These are phyloP conservation scores for Delia radicum DNA, from an alignment of 1,140 invertebrate genomes.

Conservation along the genomic window DNA sequence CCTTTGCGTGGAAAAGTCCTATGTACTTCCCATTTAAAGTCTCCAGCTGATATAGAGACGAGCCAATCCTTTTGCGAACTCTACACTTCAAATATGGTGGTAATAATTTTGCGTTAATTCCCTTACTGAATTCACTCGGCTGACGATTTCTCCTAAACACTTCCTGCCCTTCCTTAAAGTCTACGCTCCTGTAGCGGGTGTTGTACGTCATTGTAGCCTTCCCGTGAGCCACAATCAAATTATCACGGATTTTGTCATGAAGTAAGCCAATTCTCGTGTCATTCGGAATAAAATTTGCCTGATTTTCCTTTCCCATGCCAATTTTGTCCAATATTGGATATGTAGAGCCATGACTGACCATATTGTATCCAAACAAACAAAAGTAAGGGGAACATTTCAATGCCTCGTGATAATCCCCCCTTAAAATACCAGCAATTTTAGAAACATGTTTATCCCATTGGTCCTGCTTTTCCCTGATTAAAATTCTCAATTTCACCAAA, in stretches of 20 bases:
- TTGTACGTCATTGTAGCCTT: slow-evolving; percentile 22
- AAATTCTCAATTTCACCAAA: background rate
- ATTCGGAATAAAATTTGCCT: background rate
- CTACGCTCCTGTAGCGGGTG: background rate
- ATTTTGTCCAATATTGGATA: background rate
- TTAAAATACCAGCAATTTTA: slow-evolving; percentile 9
- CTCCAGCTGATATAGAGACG: slow-evolving; percentile 7
- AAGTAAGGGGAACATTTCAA: slow-evolving; percentile 14
- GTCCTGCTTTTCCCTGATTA: background rate
- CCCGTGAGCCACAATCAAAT: background rate
- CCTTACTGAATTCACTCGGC: slow-evolving; percentile 20
- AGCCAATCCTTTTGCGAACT: slow-evolving; percentile 5
- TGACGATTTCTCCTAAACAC: slow-evolving; percentile 8
- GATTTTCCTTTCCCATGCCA: no score
- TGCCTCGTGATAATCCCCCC: background rate
- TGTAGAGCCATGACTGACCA: background rate
- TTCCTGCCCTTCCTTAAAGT: slow-evolving; percentile 13
- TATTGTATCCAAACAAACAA: background rate
- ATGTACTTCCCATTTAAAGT: slow-evolving; percentile 10
- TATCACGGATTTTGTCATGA: background rate
- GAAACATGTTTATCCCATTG: slow-evolving; percentile 26
- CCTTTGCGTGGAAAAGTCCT: background rate
- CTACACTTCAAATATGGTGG: slow-evolving; percentile 20
- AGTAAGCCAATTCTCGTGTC: background rate
- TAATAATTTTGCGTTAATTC: slow-evolving; percentile 25